Evolutionary conservation across 1,140 invertebrate genomes (phyloP).

Genomic region (Battus philenor): DNA sequence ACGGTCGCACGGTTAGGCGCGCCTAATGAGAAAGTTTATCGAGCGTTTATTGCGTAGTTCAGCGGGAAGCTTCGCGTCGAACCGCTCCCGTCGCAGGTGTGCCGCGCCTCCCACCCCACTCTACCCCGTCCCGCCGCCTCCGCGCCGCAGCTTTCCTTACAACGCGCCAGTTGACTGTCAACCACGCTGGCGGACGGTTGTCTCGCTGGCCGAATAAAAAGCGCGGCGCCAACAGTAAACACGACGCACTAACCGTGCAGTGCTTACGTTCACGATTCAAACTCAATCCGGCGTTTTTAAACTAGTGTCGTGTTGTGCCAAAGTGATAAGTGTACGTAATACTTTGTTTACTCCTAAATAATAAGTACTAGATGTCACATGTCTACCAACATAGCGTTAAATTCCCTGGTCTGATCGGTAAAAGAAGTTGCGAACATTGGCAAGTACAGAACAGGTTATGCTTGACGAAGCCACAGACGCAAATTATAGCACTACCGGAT

Average conservation of each 20-base stretch:
- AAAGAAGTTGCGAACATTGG: conserved; percentile 48
- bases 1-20: conserved; percentile 69
- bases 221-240: conserved; percentile 64
- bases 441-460: conserved; percentile 56
- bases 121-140: conserved; percentile 26
- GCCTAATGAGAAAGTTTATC: conserved; percentile 75
- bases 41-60: conserved; percentile 73
- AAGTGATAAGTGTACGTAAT: conserved; percentile 48
- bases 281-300: conserved; percentile 42
- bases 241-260: conserved; percentile 60
- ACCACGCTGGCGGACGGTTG: conserved; percentile 43
- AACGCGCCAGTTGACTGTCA: conserved; percentile 61
- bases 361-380: conserved; percentile 45
- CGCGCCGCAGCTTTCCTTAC: conserved; percentile 63
- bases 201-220: conserved; percentile 25
- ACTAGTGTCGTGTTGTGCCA: conserved; percentile 63
- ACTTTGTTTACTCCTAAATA: conserved; percentile 55
- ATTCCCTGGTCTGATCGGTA: conserved; percentile 45
- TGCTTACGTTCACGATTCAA: conserved; percentile 61
- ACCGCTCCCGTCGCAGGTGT: conserved; percentile 65
- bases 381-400: conserved; percentile 47
- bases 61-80: conserved; percentile 64
- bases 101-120: conserved; percentile 34
- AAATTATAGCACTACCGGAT: too few relatives aligned
- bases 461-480: conserved; percentile 41